Conservation (phyloP, 2,888 invertebrate genomes). For the Protophormia terraenovae region DNA sequence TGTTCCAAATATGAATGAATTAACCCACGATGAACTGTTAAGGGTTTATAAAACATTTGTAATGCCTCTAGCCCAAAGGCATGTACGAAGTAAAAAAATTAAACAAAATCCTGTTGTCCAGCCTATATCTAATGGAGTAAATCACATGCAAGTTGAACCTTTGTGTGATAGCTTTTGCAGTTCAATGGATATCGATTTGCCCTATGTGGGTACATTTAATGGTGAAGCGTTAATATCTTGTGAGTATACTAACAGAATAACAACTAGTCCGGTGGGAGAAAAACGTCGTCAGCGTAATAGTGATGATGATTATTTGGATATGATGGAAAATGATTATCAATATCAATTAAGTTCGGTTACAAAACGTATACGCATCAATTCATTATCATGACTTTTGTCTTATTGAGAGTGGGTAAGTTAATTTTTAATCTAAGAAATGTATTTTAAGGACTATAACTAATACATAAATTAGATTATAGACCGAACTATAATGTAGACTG, state of each 20-base stretch:
- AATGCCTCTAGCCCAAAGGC: constrained; percentile 71
- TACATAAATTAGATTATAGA: neutral
- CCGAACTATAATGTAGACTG: too few species aligned
- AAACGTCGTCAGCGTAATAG: constrained; percentile 45
- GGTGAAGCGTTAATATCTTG: neutral
- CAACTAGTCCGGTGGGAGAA: constrained; percentile 33
- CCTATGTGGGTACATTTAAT: neutral
- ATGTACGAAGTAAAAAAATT: constrained; percentile 17
- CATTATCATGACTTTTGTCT: constrained; percentile 22
- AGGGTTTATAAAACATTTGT: constrained; percentile 74
- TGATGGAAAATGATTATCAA: constrained; percentile 36
- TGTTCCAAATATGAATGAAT: constrained; percentile 70
- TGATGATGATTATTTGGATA: constrained; percentile 21
- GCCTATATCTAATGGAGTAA: neutral
- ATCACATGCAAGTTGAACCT: neutral
- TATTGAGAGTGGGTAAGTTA: neutral
- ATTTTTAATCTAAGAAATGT: neutral
- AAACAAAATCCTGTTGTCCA: neutral
- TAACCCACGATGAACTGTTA: constrained; percentile 70
- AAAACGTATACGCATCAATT: constrained; percentile 54
- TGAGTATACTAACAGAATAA: neutral
- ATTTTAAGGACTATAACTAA: neutral
- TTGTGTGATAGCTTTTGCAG: neutral
- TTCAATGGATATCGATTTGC: constrained; percentile 49
- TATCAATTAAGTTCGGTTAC: constrained; percentile 49